Base-by-base conservation (phyloP, 2,113 vertebrate genomes). In the Percina caprodes region DNA sequence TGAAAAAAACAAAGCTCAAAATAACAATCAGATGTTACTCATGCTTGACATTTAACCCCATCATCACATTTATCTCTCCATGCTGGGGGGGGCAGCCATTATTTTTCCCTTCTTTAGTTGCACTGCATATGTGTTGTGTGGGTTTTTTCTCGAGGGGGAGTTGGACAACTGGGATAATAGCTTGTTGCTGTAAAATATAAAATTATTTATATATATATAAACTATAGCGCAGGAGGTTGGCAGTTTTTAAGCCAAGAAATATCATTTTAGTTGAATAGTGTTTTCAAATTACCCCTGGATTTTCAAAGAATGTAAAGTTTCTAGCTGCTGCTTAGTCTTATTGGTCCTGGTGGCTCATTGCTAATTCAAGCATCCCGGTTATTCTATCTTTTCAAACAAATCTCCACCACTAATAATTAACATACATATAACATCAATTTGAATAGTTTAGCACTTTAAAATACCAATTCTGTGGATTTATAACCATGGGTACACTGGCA, bases 31-130 rank as follows among this genome's bases (percentile, higher is more conserved):
- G 39, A 61, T 18, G 18, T 26, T 68, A 49, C 69, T 80, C 65
- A 11, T 33, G 69, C 81, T 71, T 46, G 77, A 85, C 16, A 15
- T 72, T 79, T 61, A 19, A 55, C 80, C 82, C 69, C 45, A 11
- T 23, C 30, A 14, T 52, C 46, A 42, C 33, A 13, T 66, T 1
- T 2, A 66, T 60, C 15, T 52, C 48, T 33, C n/a, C 14, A 16
- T 55, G 35, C 45, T 1, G 24, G 21, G 49, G 13, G 16, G 26
- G 30, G n/a, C n/a, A n/a, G n/a, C n/a, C n/a, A 42, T 42, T 42
- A 9, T 26, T 56, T 12, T 9, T 2, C 21, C 1, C 21, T 7
- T 39, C 59, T 48, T 65, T 79, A n/a, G 68, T 48, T 46, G 12
- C 14, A 14, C 16, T 42, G 14, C 6, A 15, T 56, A 4, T n/a